Conservation (phyloP, 2,113 vertebrate species). For the Lasiurus cinereus region DNA sequence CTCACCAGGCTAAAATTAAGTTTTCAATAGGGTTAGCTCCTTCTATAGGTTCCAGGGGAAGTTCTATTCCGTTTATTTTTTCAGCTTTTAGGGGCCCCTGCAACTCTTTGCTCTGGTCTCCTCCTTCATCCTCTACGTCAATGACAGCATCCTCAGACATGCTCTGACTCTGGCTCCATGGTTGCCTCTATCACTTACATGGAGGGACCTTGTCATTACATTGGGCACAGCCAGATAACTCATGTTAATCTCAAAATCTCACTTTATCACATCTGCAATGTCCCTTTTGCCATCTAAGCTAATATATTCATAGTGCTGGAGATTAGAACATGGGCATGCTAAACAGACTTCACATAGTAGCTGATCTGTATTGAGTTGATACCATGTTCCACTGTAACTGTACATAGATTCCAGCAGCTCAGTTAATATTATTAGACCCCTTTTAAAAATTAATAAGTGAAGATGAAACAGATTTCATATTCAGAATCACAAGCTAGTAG, state of each 20-base stretch:
- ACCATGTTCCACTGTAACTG: background rate
- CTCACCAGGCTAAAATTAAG: background rate
- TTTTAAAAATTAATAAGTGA: background rate
- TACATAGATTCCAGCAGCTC: background rate
- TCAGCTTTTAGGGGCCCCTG: background rate
- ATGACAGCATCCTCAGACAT: background rate
- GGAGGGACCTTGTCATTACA: background rate
- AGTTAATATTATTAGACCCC: background rate
- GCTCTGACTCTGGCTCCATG: too few relatives aligned
- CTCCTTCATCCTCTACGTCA: background rate
- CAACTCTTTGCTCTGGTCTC: background rate
- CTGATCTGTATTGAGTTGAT: background rate
- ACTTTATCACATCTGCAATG: background rate
- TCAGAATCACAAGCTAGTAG: background rate
- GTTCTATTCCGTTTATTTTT: background rate
- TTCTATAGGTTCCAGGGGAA: background rate
- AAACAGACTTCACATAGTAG: background rate
- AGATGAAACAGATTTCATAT: background rate
- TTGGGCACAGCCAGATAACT: background rate
- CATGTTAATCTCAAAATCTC: background rate
- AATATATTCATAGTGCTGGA: background rate
- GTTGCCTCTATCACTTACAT: background rate
- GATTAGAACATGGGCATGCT: accelerated
- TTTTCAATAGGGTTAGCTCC: background rate
- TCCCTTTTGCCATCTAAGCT: background rate